phyloP scores from a whole-genome alignment of 2,113 vertebrate genomes.

The Rousettus leschenaultii region DNA sequence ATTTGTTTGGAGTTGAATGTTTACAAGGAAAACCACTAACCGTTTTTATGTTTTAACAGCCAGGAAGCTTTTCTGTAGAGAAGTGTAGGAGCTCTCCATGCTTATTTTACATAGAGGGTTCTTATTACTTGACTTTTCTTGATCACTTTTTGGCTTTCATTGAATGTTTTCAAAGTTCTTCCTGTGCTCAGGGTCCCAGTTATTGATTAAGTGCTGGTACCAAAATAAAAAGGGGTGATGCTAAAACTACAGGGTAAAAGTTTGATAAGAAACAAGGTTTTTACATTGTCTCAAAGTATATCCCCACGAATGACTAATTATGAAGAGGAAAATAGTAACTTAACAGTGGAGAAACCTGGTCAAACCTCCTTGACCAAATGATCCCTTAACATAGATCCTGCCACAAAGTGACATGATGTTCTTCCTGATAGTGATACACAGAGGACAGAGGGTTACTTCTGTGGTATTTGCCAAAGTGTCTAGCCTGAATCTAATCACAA shows the following conservation, averaged over 20 bases:
- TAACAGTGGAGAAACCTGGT: background rate
- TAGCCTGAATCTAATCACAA: background rate
- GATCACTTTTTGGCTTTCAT: background rate
- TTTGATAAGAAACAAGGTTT: background rate
- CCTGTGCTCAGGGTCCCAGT: background rate
- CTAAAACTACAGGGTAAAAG: background rate
- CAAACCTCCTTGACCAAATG: background rate
- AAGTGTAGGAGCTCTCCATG: background rate
- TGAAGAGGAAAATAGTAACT: background rate
- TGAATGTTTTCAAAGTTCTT: background rate
- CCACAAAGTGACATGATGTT: background rate
- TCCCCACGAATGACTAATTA: background rate
- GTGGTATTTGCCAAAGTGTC: background rate
- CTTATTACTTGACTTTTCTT: background rate
- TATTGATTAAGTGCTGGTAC: background rate
- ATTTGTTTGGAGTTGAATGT: slow-evolving; percentile 9
- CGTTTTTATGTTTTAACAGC: background rate
- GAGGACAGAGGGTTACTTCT: background rate
- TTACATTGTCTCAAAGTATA: background rate
- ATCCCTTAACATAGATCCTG: background rate
- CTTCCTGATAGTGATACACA: background rate
- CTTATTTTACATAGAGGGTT: background rate
- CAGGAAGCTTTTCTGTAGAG: background rate
- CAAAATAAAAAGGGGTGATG: background rate
- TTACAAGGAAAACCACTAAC: slow-evolving; percentile 50